These are phyloP conservation scores for Pelosia muscerda DNA, from an alignment of 2,888 invertebrate species.

Conservation along the genomic window DNA sequence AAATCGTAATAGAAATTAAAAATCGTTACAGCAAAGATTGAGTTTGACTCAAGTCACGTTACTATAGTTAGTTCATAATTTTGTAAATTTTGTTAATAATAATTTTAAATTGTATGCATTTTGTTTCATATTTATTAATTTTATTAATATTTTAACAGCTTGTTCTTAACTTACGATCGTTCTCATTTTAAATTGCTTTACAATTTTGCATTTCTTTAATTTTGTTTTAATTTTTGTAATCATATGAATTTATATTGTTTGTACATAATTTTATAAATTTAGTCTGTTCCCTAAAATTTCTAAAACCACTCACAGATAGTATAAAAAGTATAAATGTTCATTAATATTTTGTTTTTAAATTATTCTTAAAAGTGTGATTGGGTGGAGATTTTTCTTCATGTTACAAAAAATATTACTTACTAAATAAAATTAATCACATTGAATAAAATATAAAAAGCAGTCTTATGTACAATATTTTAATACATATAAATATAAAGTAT, in stretches of 20 bases:
- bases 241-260: not conserved
- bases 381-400: not conserved
- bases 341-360: not conserved
- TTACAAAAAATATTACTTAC: not conserved
- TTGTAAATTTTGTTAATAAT: not conserved
- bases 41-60: not conserved
- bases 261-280: not conserved
- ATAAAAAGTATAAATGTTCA: not conserved
- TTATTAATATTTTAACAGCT: too few species aligned
- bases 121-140: too few species aligned
- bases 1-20: not conserved
- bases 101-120: not conserved
- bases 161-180: too few species aligned
- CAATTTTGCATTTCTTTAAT: too few species aligned
- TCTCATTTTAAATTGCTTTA: too few species aligned
- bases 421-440: not conserved
- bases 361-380: not conserved
- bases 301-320: too few species aligned
- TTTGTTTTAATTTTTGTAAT: too few species aligned
- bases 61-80: not conserved
- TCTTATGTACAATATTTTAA: conserved; percentile 17
- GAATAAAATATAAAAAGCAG: conserved; percentile 8
- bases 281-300: too few species aligned
- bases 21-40: not conserved
- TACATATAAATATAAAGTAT: not conserved